phyloP scores from a whole-genome alignment of 2,797 vertebrate species.

The Dromococcyx pavoninus region DNA sequence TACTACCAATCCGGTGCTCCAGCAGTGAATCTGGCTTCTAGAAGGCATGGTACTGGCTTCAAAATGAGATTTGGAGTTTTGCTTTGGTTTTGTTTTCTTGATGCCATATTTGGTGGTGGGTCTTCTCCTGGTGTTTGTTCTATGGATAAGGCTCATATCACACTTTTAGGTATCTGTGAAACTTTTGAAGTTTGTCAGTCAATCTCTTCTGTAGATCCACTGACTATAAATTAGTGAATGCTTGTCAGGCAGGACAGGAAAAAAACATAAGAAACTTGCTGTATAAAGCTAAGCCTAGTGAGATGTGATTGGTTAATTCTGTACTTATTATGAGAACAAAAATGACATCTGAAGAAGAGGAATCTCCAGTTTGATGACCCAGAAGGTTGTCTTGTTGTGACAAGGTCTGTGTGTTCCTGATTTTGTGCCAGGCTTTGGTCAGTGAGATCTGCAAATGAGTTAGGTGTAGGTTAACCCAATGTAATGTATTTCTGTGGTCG shows the following conservation, averaged over 20 bases:
- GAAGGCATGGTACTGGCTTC: not conserved
- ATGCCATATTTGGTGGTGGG: not conserved
- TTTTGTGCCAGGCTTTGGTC: not conserved
- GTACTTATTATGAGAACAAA: not conserved
- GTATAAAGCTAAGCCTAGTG: not conserved
- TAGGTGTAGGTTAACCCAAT: not conserved
- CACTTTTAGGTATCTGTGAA: not conserved
- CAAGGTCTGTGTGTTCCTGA: not conserved
- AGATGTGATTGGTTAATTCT: not conserved
- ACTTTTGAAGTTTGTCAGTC: not conserved
- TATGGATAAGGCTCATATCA: not conserved
- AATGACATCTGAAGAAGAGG: not conserved
- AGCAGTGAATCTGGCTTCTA: not conserved
- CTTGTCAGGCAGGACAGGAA: not conserved
- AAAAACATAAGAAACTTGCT: not conserved
- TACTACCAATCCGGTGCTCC: not conserved
- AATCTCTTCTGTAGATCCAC: not conserved
- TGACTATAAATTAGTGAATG: not conserved
- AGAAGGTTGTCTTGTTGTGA: not conserved
- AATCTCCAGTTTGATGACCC: not conserved
- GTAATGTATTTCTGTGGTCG: not conserved
- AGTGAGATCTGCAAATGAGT: not conserved
- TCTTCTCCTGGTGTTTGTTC: not conserved
- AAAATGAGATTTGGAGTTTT: not conserved
- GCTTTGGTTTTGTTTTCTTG: not conserved